Evolutionary conservation across 2,113 vertebrate genomes (phyloP), one percentile per base, ranked within the genome.

Genomic region (Pelecanus crispus): DNA sequence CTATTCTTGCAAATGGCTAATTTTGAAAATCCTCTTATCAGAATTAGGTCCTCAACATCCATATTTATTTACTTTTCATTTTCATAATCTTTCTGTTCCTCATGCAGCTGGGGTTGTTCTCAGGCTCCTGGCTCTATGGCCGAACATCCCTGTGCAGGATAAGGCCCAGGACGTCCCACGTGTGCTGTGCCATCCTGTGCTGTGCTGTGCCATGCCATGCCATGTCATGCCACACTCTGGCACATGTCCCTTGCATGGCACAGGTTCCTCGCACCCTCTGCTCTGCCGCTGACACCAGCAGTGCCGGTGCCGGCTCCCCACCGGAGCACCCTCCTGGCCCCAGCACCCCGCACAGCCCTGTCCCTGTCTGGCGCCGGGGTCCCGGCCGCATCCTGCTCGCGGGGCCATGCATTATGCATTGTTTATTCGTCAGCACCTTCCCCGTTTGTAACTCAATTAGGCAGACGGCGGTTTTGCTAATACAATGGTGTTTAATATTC

Each of bases 21-120:
- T 98, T 98, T 97, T 95, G 96, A 98, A 98, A 98, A 98, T 98
- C 98, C 97, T 96, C 98, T 98, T 98, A 98, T 98, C 97, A 98
- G 97, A 98, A 98, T 97, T 98, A 98, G 97, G 97, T 96, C 97
- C 96, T 98, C 97, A 94, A 71, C 98, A 98, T 98, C 96, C 97
- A 94, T 97, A 98, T 97, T 98, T 98, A 98, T 98, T 98, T 98
- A 98, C 96, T 97, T 98, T 97, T 81, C 95, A 97, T 98, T 98
- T 97, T 98, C 96, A 95, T 98, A 96, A 96, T 96, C 97, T 97
- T 92, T 63, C 84, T 67, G 45, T 68, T 71, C 65, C 68, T 81
- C 18, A 2, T 79, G 56, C 38, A 58, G 79, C 90, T 95, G 85
- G 78, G 66, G 82, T 88, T 21, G 56, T 49, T 90, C 88, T 94